Base-by-base conservation (phyloP, 2,113 vertebrate genomes). In the Sinocyclocheilus grahami region DNA sequence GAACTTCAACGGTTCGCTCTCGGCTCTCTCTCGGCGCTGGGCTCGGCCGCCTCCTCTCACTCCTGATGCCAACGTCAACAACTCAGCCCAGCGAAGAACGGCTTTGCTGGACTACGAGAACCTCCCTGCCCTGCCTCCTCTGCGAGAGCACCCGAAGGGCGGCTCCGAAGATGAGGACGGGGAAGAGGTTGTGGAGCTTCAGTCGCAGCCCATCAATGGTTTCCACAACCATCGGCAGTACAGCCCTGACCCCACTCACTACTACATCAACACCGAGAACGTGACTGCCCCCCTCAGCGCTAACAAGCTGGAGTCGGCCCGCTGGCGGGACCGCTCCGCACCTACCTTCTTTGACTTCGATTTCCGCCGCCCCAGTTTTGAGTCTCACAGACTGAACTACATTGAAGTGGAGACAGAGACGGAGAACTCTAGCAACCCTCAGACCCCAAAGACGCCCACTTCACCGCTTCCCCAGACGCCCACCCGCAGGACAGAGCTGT, bases 181-280 rank as follows among this genome's bases (percentile, higher is more conserved):
- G 24, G 85, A 74, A 53, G 33, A 84, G 9, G 95, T 96, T 82
- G 93, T 46, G 37, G 37, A 37, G 37, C 37, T 37, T 37, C 37
- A 37, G 37, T 37, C 37, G 37, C 37, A 37, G 37, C 37, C 37
- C 37, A 37, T 97, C 82, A 99, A 99, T 48, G 97, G 97, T 91
- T 97, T 96, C 94, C 96, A 96, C 92, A 96, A 95, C 92, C 96
- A 95, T 88, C 69, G 60, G 24, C 86, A 89, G 82, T 88, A 91
- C 85, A 58, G 90, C 72, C 83, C 96, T 53, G 98, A 99, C 88
- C 93, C 96, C 87, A 96, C 97, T 87, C 98, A 99, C 95, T 97
- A 98, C 93, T 99, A 99, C 85, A 97, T 99, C 89, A 99, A 99
- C 94, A 99, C 97, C 16, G 98, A 99, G 95, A 99, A 98, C 90